A percentile compares a stretch with the other conserved stretches of the same genome.
Evolutionary conservation across 2,888 invertebrate species (phyloP).

Genomic region (Thereva nobilitata): DNA sequence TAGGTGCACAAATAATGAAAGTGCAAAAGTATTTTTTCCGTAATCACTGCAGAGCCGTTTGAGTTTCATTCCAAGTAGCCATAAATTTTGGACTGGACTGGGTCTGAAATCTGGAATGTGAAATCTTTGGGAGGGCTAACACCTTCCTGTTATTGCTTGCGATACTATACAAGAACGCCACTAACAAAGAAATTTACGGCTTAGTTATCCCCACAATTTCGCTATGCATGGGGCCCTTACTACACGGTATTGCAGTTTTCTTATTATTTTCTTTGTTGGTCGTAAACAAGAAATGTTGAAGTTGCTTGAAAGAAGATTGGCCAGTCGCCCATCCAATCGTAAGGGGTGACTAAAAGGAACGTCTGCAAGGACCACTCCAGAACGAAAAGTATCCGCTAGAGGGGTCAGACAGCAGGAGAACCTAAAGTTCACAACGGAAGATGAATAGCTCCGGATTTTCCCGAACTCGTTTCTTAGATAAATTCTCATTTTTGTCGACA

Average conservation of each 20-base stretch:
- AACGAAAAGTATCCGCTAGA: constrained; percentile 23
- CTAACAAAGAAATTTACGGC: constrained; percentile 25
- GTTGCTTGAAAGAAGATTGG: constrained; percentile 11
- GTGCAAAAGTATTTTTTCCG: no score
- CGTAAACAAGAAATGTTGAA: constrained; percentile 30
- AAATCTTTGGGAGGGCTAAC: constrained; percentile 24
- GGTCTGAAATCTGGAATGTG: neutral
- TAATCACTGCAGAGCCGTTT: no score
- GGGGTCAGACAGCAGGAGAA: constrained; percentile 27
- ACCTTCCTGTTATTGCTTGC: constrained; percentile 28
- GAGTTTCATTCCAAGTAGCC: no score
- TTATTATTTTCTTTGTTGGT: constrained; percentile 31
- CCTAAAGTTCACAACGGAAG: constrained; percentile 29
- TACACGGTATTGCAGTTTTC: constrained; percentile 20
- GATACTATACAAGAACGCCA: constrained; percentile 8
- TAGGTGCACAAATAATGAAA: no score
- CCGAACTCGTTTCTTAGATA: constrained; percentile 34
- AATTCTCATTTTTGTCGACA: constrained; percentile 38
- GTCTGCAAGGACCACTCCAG: constrained; percentile 27
- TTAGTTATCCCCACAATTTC: constrained; percentile 21
- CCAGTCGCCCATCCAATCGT: neutral
- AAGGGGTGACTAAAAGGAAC: constrained; percentile 5
- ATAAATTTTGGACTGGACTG: no score
- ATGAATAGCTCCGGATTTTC: constrained; percentile 31
- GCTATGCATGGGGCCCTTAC: constrained; percentile 15